Evolutionary conservation across 2,888 invertebrate species (phyloP), one percentile per base, ranked within the genome.

Genomic region (Dermolepida albohirtum): DNA sequence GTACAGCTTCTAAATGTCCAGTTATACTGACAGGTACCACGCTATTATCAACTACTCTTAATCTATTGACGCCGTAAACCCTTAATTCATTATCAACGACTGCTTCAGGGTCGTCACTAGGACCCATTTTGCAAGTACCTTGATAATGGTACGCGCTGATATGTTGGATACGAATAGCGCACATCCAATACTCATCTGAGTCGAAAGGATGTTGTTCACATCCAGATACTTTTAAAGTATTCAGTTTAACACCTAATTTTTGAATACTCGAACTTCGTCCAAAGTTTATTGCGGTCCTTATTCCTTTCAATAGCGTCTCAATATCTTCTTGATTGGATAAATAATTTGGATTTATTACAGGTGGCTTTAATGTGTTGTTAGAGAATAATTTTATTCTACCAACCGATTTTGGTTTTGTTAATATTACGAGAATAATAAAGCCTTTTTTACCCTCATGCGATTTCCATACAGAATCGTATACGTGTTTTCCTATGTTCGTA

Each of bases 341-440:
- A 81, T 96, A 97, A 79, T 92, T 93, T 0, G 93, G 91, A 72
- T 93, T 88, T 64, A 95, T 86, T 12, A 87, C 83, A 0, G 95
- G 94, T 74, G 89, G 88, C 0, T 88, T 86, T 73, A 87, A 87
- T 0, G 94, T 93, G 79, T 94, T 88, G 66, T 84, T 88, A 10
- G 89, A 90, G 76, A 86, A 87, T n/a, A 96, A 84, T 80, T 84
- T 85, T 0, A 93, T 81, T 69, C 88, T 84, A 0, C 92, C 92
- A 72, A 86, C 85, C 12, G 92, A 92, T 77, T 88, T 87, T 0
- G 93, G 92, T 71, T 90, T 85, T 80, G 92, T 87, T 39, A 92
- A 78, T 84, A 92, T 90, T 0, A 92, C 91, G 71, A 91, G 88
- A 0, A 91, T 77, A 67, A 66, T 72, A 73, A 74, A 78, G 1